Evolutionary conservation across 1,140 invertebrate species (phyloP), one percentile per base, ranked within the genome.

Genomic region (Scaptomyza graminum): DNA sequence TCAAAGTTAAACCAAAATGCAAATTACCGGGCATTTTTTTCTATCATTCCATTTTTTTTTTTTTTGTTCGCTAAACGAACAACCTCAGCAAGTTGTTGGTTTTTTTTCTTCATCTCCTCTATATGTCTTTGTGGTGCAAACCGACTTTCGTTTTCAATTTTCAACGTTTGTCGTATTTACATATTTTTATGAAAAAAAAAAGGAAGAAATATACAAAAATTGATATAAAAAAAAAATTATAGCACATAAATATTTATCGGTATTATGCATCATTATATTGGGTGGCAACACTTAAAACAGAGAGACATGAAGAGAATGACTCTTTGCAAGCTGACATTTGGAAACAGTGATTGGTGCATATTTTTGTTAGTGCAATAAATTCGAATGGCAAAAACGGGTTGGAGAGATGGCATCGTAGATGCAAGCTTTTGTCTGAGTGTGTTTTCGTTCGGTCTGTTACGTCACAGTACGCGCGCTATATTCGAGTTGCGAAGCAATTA

Each of bases 391-490:
- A 47, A 47, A 56, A 65, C 51, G 18, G 18, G 44, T 18, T 51
- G 47, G 3, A 7, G 28, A 28, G 34, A 7, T 5, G 57, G 44
- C 11, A 8, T 12, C 5, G 16, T 25, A 60, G 44, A 28, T 43
- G 50, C 25, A 25, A 61, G 39, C 57, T 52, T 18, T 69, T 69
- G 50, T 41, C 18, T 47, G 28, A 31, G 18, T 22, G 18, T 22
- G 18, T 22, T 22, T n/a, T n/a, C n/a, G n/a, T n/a, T 22, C 28
- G 5, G 67, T 15, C 16, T 68, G 74, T 85, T 85, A 85, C 76
- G 68, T 85, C 77, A 85, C 49, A 74, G 60, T 37, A 16, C 41
- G 54, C 59, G 54, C 59, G 73, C 46, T 25, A 59, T 15, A 61
- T 41, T 47, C 37, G 12, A 56, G 62, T 66, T 54, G 15, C 47